A percentile compares a stretch with the other conserved stretches of the same genome.
These are phyloP conservation scores for Acronicta leporina DNA, from an alignment of 2,888 invertebrate species.

Conservation along the genomic window DNA sequence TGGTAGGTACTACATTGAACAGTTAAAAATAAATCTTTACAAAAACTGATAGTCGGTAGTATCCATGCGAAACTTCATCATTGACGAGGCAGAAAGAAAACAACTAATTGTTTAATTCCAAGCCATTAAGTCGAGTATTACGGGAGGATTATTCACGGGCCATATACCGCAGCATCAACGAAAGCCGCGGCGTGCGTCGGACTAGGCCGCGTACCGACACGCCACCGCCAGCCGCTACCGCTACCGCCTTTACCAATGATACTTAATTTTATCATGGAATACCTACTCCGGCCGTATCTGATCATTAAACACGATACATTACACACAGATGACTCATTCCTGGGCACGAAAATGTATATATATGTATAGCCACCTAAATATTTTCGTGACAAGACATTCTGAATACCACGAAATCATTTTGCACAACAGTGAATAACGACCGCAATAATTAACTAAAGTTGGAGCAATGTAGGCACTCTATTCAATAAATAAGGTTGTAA, in stretches of 20 bases:
- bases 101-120: constrained; percentile 88
- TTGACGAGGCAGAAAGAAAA: constrained; percentile 86
- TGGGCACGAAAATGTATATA: constrained; percentile 19
- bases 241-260: constrained; percentile 39
- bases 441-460: not conserved
- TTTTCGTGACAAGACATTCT: constrained; percentile 26
- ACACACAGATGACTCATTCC: constrained; percentile 15
- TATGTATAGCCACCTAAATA: constrained; percentile 36
- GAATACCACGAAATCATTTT: constrained; percentile 32
- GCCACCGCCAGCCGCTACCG: constrained; percentile 54
- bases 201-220: constrained; percentile 55
- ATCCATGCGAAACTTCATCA: constrained; percentile 70
- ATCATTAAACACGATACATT: constrained; percentile 60
- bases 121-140: constrained; percentile 87
- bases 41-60: constrained; percentile 58
- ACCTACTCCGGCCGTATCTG: constrained; percentile 47
- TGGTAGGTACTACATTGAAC: too few species aligned
- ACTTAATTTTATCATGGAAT: constrained; percentile 54
- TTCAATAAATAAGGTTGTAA: too few species aligned
- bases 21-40: constrained; percentile 38
- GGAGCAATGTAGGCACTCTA: too few species aligned
- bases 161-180: constrained; percentile 84
- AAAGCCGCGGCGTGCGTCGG: constrained; percentile 63
- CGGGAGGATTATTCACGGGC: constrained; percentile 86
- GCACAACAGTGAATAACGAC: constrained; percentile 34